Evolutionary conservation across 2,113 vertebrate genomes (phyloP).

Genomic region (Silurus meridionalis): DNA sequence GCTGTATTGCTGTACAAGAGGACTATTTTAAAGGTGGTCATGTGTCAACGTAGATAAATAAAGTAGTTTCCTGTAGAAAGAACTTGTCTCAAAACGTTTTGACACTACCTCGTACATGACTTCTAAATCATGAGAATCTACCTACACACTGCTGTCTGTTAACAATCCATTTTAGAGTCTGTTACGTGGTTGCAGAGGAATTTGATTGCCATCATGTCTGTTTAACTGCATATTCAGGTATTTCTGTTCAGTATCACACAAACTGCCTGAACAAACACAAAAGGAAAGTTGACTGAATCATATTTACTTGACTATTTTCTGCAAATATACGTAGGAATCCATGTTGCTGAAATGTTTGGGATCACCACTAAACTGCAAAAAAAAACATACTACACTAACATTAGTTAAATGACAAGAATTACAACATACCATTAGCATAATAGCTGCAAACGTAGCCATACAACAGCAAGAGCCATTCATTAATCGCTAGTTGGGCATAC

Average conservation of each 20-base stretch:
- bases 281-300: too few species aligned
- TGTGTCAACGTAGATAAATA: too few species aligned
- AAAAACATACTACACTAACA: not conserved
- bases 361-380: too few species aligned
- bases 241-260: not conserved
- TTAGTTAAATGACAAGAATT: not conserved
- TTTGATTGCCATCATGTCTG: not conserved
- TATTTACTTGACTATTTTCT: not conserved
- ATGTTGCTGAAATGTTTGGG: not conserved
- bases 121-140: not conserved
- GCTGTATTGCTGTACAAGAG: too few species aligned
- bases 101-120: not conserved
- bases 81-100: too few species aligned
- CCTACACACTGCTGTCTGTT: not conserved
- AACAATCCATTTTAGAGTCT: not conserved
- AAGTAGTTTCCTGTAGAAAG: too few species aligned
- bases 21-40: too few species aligned
- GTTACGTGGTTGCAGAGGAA: not conserved
- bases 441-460: too few species aligned
- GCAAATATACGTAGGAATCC: not conserved
- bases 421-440: not conserved
- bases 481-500: too few species aligned
- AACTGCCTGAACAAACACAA: too few species aligned
- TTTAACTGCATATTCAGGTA: not conserved
- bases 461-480: too few species aligned